phyloP scores from a whole-genome alignment of 2,888 invertebrate species.

The Brachypalpus laphriformis region DNA sequence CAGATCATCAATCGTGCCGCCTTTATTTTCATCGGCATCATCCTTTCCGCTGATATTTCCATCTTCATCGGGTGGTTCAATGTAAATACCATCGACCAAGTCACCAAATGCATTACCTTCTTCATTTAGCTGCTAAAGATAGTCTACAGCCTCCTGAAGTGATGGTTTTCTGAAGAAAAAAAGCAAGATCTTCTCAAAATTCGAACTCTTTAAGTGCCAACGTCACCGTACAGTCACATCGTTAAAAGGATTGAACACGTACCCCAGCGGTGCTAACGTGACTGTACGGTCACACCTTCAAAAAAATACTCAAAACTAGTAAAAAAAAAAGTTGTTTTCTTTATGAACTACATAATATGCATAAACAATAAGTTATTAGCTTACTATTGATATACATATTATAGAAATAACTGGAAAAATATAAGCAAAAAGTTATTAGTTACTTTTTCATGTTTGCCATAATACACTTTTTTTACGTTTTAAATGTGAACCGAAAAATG shows the following conservation, averaged over 20 bases:
- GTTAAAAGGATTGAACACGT: slow-evolving; percentile 1
- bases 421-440: too few relatives aligned
- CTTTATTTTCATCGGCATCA: slow-evolving; percentile 12
- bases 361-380: slow-evolving; percentile 14
- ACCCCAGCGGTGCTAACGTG: slow-evolving; percentile 5
- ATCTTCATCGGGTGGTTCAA: slow-evolving; percentile 22
- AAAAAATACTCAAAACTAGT: slow-evolving; percentile 22
- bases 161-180: slow-evolving; percentile 14
- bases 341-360: slow-evolving; percentile 9
- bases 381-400: too few relatives aligned
- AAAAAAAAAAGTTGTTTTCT: neutral
- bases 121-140: slow-evolving; percentile 12
- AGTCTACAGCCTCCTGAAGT: slow-evolving; percentile 15
- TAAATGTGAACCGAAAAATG: too few relatives aligned
- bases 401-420: too few relatives aligned
- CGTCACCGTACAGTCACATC: neutral
- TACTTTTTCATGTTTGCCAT: too few relatives aligned
- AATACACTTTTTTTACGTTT: too few relatives aligned
- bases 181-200: neutral
- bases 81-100: slow-evolving; percentile 21
- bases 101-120: slow-evolving; percentile 3
- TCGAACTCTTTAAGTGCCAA: neutral
- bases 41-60: slow-evolving; percentile 9
- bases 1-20: slow-evolving; percentile 2
- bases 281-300: slow-evolving; percentile 11